Percentiles rank a stretch among this genome's conserved stretches.
phyloP scores from a whole-genome alignment of 2,888 invertebrate species.

The Brenthis daphne region DNA sequence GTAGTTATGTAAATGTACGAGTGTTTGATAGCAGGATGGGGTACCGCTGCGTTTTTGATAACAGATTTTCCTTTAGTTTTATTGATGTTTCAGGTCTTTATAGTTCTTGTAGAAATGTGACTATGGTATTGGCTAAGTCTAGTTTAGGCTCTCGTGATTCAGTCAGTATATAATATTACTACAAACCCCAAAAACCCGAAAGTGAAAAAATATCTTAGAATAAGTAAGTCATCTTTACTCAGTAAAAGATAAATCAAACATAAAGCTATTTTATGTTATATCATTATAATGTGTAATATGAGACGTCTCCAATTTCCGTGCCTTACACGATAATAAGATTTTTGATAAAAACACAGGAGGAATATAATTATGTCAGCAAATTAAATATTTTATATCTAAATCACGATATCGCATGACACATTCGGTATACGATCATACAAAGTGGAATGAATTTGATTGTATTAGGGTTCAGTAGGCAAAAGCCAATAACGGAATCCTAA shows the following conservation, averaged over 20 bases:
- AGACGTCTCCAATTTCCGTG: constrained; percentile 14
- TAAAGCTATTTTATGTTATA: background rate
- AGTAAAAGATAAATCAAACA: background rate
- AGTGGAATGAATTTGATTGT: background rate
- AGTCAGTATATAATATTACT: no score
- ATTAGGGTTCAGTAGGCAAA: no score
- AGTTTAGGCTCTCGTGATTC: no score
- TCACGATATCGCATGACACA: background rate
- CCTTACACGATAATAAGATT: constrained; percentile 13
- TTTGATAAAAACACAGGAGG: constrained; percentile 14
- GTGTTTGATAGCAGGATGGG: constrained; percentile 29
- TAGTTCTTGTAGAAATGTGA: background rate
- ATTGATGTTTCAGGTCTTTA: constrained; percentile 12
- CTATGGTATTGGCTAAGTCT: no score
- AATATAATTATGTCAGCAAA: constrained; percentile 18
- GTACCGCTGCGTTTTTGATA: constrained; percentile 25
- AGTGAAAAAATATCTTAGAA: no score
- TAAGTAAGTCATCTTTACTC: no score
- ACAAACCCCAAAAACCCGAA: background rate
- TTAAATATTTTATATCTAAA: constrained; percentile 6
- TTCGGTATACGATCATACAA: background rate
- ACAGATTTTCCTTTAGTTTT: constrained; percentile 25
- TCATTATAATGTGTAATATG: constrained; percentile 1
- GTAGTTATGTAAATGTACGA: constrained; percentile 37
- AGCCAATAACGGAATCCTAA: no score